Evolutionary conservation across 2,113 vertebrate genomes (phyloP).

Genomic region (Hiodon alosoides): DNA sequence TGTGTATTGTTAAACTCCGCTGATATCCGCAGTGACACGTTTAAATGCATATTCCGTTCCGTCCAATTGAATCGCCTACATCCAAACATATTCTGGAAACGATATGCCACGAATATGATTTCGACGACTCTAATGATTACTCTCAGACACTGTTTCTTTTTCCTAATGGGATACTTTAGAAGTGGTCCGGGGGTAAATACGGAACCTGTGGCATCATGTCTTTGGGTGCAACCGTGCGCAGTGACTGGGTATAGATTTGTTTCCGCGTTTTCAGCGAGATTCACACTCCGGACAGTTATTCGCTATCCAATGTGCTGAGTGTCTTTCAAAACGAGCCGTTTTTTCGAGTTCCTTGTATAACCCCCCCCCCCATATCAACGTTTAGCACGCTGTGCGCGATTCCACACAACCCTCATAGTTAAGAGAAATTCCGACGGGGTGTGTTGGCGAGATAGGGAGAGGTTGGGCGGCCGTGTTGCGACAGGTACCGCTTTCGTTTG

Average conservation of each 20-base stretch:
- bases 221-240: constrained; percentile 13
- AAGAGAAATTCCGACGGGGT: not conserved
- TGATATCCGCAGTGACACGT: not conserved
- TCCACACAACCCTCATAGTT: not conserved
- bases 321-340: constrained; percentile 22
- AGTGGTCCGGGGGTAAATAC: not conserved
- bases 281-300: not conserved
- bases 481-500: not conserved
- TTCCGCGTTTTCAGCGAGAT: not conserved
- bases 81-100: not conserved
- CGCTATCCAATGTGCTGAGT: constrained; percentile 16
- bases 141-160: not conserved
- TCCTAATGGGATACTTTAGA: not conserved
- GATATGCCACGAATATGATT: not conserved
- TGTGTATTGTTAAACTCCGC: not conserved
- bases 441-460: not conserved
- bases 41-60: not conserved
- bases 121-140: not conserved
- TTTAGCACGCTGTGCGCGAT: too few relatives aligned
- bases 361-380: not conserved
- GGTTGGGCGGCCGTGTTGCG: not conserved
- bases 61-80: not conserved
- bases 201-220: constrained; percentile 11
- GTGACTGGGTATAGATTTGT: not conserved
- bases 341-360: not conserved